These are phyloP conservation scores for Catocala sponsa DNA, from an alignment of 2,888 invertebrate genomes.

Conservation along the genomic window DNA sequence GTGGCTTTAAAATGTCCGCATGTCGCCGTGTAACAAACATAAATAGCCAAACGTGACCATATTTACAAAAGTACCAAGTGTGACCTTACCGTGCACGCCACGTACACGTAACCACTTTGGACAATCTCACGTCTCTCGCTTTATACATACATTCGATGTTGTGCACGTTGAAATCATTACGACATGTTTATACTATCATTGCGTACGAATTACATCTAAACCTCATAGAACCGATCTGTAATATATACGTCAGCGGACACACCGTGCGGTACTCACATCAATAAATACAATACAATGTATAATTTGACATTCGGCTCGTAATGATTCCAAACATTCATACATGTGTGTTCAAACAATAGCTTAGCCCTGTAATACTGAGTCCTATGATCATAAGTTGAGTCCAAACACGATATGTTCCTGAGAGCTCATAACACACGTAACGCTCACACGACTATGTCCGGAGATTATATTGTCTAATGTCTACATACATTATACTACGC, in stretches of 20 bases:
- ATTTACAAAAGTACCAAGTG: conserved; percentile 42
- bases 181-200: conserved; percentile 14
- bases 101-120: conserved; percentile 12
- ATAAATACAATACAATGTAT: conserved; percentile 16
- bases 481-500: conserved; percentile 53
- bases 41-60: conserved; percentile 28
- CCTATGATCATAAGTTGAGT: conserved; percentile 78
- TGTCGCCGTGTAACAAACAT: background rate
- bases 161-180: conserved; percentile 32
- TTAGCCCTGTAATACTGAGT: conserved; percentile 86
- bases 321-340: conserved; percentile 42
- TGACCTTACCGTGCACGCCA: conserved; percentile 22
- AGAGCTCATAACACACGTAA: conserved; percentile 60
- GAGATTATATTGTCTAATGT: conserved; percentile 69
- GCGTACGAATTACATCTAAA: conserved; percentile 32
- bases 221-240: conserved; percentile 14
- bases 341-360: conserved; percentile 11
- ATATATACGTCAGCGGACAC: too few species aligned
- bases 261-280: too few species aligned
- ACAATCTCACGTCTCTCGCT: background rate
- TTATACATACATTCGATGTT: conserved; percentile 28
- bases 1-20: too few species aligned
- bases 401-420: conserved; percentile 56
- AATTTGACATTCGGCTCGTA: conserved; percentile 21
- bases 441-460: conserved; percentile 47